Conservation (phyloP, 2,797 vertebrate genomes). For the Sciurus carolinensis region DNA sequence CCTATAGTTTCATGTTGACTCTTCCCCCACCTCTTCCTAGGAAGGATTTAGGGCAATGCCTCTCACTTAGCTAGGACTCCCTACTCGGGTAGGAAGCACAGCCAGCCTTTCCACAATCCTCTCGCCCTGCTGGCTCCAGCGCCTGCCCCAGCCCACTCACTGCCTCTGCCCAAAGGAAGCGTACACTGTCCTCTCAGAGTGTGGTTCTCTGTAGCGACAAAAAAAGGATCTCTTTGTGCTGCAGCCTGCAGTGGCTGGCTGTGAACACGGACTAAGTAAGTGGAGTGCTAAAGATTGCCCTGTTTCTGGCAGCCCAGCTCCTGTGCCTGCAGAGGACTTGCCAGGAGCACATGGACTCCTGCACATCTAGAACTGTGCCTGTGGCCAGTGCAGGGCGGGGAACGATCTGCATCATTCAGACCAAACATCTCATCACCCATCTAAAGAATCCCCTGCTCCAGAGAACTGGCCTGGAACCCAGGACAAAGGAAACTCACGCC, state of each 20-base stretch:
- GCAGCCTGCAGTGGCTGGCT: neutral
- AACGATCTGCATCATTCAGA: neutral
- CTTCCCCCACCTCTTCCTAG: neutral
- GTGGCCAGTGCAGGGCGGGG: neutral
- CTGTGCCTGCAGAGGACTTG: neutral
- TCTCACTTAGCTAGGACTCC: neutral
- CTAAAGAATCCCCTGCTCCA: neutral
- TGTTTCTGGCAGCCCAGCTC: neutral
- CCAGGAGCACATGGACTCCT: neutral
- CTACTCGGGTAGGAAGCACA: neutral
- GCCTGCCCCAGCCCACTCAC: neutral
- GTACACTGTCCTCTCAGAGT: neutral
- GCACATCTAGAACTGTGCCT: neutral
- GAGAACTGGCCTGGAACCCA: neutral
- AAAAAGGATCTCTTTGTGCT: neutral
- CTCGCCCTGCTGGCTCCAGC: neutral
- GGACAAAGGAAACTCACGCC: neutral
- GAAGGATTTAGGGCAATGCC: neutral
- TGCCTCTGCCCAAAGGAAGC: neutral
- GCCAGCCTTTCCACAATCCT: neutral
- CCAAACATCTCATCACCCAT: neutral
- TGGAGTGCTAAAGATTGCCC: neutral
- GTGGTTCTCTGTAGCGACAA: neutral
- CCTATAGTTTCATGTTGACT: neutral
- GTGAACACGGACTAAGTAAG: neutral